Conservation (phyloP, 2,113 vertebrate species). For the Etia nguti region DNA sequence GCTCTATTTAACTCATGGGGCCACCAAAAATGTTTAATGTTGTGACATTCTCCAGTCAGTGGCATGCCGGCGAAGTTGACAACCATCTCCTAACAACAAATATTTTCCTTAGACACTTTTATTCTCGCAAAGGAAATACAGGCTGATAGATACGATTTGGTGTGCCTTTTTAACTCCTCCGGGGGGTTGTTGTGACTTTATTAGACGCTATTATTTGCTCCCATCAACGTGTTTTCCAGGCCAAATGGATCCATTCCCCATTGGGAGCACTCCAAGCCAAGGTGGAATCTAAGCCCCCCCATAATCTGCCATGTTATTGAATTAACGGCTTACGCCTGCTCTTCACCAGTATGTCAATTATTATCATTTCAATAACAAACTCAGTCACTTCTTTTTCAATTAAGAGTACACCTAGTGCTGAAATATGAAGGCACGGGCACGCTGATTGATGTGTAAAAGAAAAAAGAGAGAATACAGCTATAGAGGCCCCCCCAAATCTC, state of each 20-base stretch:
- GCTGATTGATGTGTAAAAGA: not conserved
- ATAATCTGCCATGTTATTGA: slow-evolving; percentile 76
- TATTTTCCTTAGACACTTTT: not conserved
- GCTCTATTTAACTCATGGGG: not conserved
- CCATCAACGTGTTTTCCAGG: slow-evolving; percentile 41
- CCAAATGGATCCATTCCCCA: slow-evolving; percentile 57
- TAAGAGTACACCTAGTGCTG: slow-evolving; percentile 38
- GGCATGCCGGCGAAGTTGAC: not conserved
- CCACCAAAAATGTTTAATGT: not conserved
- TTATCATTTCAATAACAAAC: slow-evolving; percentile 54
- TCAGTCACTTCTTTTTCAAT: slow-evolving; percentile 54
- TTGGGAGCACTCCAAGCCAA: slow-evolving; percentile 54
- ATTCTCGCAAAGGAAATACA: not conserved
- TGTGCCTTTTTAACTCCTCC: not conserved
- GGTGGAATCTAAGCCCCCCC: slow-evolving; percentile 58
- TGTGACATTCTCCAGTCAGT: not conserved
- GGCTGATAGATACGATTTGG: not conserved
- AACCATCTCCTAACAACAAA: not conserved
- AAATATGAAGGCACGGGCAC: not conserved
- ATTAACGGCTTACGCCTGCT: slow-evolving; percentile 67
- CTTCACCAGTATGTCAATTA: slow-evolving; percentile 56
- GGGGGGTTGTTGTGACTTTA: not conserved
- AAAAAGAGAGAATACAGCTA: not conserved
- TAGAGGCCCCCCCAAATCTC: not conserved
- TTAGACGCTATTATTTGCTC: slow-evolving; percentile 8